Evolutionary conservation across 2,888 invertebrate species (phyloP), one percentile per base, ranked within the genome.

Genomic region (Drosophila limbata): DNA sequence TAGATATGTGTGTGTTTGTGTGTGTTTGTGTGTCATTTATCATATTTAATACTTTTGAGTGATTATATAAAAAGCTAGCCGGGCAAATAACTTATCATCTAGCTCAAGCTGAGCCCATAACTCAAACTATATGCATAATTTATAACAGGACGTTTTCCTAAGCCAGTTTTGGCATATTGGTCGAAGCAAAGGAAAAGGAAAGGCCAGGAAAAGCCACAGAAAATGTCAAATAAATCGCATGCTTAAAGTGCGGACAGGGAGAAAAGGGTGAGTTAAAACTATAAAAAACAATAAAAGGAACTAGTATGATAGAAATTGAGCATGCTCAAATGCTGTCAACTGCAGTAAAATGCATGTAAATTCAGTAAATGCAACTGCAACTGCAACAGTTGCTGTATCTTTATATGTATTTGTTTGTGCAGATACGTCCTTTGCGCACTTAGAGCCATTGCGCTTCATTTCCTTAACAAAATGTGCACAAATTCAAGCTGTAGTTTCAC

Each of bases 41-140:
- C 84, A 83, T 79, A 69, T 84, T 82, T 84, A 83, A 83, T 83
- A 80, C 79, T 69, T 81, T 68, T 80, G 83, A 83, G 79, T 83
- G 83, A 83, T 83, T 83, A 82, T 84, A 77, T 73, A 77, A 72
- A 77, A 74, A 77, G 77, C 65, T 61, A 59, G 64, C 59, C 51
- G 55, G 57, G 76, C 78, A 81, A 82, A 83, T 83, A 82, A 79
- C 77, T 83, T 77, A 73, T 81, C 72, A 83, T 71, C 65, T 64
- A 48, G 60, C 74, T 65, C 65, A 68, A 63, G 69, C 70, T 64
- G 59, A 25, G 69, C 77, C 68, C 70, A 75, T 82, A 81, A 75
- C 65, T 76, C 62, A 67, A 35, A 35, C 69, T 50, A 66, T 69
- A 77, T 79, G 25, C 66, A 81, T 76, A 73, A 81, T 80, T 83